phyloP scores from a whole-genome alignment of 2,113 vertebrate genomes.

The Corythoichthys intestinalis region DNA sequence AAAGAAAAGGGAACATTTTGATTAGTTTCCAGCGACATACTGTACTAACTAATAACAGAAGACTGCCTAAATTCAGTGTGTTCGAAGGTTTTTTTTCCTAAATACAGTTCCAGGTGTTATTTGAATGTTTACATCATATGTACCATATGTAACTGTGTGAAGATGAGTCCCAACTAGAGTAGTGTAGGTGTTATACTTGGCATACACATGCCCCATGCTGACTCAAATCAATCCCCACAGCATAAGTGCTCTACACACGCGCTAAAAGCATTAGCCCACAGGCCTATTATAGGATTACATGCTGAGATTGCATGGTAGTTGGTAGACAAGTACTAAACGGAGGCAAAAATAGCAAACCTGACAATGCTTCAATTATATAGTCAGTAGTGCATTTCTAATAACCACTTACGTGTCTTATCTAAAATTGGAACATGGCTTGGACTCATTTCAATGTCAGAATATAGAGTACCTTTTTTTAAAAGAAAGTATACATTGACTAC shows the following conservation, averaged over 20 bases:
- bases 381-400: not conserved
- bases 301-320: constrained; percentile 35
- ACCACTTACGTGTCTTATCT: not conserved
- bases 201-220: constrained; percentile 30
- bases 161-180: not conserved
- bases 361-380: not conserved
- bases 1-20: too few species aligned
- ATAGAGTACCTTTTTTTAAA: too few species aligned
- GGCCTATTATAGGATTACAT: constrained; percentile 68
- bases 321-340: constrained; percentile 6
- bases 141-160: not conserved
- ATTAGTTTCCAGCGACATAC: too few species aligned
- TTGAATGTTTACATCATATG: not conserved
- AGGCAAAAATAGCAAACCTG: constrained; percentile 18
- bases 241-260: constrained; percentile 42
- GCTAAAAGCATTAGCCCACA: constrained; percentile 58
- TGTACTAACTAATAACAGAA: too few species aligned
- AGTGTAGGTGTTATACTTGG: constrained; percentile 19
- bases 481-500: not conserved
- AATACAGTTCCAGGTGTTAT: not conserved
- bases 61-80: too few species aligned
- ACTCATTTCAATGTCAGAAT: not conserved
- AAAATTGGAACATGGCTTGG: not conserved
- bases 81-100: not conserved
- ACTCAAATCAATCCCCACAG: constrained; percentile 50